Evolutionary conservation across 2,113 vertebrate genomes (phyloP).

Genomic region (Glaucidium brasilianum): DNA sequence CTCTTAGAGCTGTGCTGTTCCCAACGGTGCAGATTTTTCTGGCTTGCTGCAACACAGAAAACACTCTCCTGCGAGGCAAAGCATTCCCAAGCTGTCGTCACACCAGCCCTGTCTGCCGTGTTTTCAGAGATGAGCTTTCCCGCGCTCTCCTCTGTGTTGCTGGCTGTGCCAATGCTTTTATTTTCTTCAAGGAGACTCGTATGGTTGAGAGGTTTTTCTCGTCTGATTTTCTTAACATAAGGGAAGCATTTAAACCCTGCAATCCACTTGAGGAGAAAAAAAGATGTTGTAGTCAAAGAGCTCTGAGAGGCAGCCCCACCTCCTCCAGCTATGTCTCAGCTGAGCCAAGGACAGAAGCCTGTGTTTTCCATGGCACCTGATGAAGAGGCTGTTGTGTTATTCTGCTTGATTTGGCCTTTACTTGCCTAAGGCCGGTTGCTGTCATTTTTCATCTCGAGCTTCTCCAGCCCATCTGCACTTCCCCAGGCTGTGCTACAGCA

Average conservation of each 20-base stretch:
- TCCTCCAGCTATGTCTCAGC: constrained; percentile 42
- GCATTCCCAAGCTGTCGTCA: background rate
- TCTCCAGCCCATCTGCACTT: constrained; percentile 39
- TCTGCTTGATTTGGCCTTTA: constrained; percentile 25
- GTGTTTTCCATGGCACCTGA: constrained; percentile 59
- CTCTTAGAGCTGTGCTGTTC: background rate
- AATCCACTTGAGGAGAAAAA: constrained; percentile 19
- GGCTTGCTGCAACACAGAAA: background rate
- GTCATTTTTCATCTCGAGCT: constrained; percentile 11
- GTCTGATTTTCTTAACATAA: background rate
- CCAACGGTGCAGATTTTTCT: fast-evolving
- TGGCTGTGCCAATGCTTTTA: background rate
- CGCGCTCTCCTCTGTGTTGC: fast-evolving
- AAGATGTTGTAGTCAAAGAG: background rate
- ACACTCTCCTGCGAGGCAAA: background rate
- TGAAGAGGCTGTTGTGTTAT: constrained; percentile 29
- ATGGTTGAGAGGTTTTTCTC: background rate
- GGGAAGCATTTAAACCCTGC: background rate
- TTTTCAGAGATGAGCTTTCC: background rate
- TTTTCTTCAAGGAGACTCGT: background rate
- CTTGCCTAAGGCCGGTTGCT: constrained; percentile 19
- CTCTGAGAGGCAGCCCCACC: constrained; percentile 7
- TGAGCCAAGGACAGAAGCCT: constrained; percentile 35
- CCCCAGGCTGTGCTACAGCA: background rate
- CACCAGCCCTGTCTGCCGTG: fast-evolving